Evolutionary conservation across 2,797 vertebrate genomes (phyloP).

Genomic region (Leuciscus waleckii): DNA sequence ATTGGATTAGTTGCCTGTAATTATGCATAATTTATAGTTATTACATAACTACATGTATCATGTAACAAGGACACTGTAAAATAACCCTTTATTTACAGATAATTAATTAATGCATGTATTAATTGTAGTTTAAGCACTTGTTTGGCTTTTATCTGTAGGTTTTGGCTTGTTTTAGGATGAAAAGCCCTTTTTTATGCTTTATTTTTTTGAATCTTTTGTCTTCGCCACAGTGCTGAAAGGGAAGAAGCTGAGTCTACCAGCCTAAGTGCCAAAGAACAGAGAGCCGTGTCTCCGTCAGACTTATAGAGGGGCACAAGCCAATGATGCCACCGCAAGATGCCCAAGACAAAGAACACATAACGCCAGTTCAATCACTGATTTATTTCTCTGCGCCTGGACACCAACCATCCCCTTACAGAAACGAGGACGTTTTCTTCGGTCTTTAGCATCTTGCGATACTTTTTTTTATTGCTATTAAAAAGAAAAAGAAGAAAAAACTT

Average conservation of each 20-base stretch:
- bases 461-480: slow-evolving; percentile 92
- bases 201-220: not conserved
- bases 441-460: slow-evolving; percentile 95
- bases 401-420: slow-evolving; percentile 83
- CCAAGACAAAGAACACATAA: slow-evolving; percentile 80
- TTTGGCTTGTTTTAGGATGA: slow-evolving; percentile 17
- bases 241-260: slow-evolving; percentile 99
- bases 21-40: not conserved
- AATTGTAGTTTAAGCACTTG: not conserved
- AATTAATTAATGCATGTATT: not conserved
- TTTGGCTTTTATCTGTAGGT: not conserved
- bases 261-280: slow-evolving; percentile 84
- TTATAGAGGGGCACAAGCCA: slow-evolving; percentile 82
- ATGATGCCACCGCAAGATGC: slow-evolving; percentile 84
- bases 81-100: not conserved
- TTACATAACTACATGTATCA: not conserved
- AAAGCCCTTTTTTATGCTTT: not conserved
- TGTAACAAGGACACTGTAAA: not conserved
- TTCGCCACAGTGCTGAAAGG: slow-evolving; percentile 90
- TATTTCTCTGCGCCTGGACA: slow-evolving; percentile 54
- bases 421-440: slow-evolving; percentile 86
- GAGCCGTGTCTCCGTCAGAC: slow-evolving; percentile 83
- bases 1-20: not conserved
- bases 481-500: slow-evolving; percentile 65
- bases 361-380: slow-evolving; percentile 28